Conservation (phyloP, 2,888 invertebrate genomes). For the Mimumesa dahlbomi region DNA sequence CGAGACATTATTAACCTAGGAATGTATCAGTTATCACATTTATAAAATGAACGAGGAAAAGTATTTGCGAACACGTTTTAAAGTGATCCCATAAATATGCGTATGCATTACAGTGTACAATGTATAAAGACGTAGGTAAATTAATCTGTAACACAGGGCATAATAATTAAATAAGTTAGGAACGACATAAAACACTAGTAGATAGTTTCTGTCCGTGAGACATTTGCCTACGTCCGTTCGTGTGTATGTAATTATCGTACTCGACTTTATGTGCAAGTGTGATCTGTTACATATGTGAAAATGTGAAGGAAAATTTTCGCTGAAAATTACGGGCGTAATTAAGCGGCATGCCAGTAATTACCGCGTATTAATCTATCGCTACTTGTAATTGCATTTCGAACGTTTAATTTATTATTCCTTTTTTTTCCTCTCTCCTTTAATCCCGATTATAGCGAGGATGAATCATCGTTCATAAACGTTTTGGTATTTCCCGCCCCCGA, state of each 20-base stretch:
- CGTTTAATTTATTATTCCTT: conserved; percentile 44
- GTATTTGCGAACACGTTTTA: too few relatives aligned
- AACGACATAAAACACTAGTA: neutral
- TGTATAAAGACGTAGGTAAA: conserved; percentile 10
- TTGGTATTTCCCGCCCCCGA: conserved; percentile 14
- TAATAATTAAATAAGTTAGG: conserved; percentile 5
- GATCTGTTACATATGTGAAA: neutral
- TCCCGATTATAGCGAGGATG: neutral
- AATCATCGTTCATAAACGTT: conserved; percentile 8
- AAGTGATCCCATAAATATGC: neutral
- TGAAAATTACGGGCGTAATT: neutral
- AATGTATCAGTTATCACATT: too few relatives aligned
- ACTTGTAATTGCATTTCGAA: conserved; percentile 35
- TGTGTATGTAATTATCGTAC: conserved; percentile 36
- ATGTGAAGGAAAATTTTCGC: neutral
- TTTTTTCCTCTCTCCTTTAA: too few relatives aligned
- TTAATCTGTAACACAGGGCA: conserved; percentile 13
- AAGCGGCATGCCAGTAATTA: neutral
- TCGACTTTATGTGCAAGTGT: conserved; percentile 35
- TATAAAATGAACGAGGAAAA: too few relatives aligned
- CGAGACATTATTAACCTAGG: too few relatives aligned
- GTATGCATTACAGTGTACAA: neutral
- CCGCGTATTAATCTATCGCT: conserved; percentile 1
- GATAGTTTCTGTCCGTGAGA: neutral
- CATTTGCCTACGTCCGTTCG: conserved; percentile 4